phyloP scores from a whole-genome alignment of 2,113 vertebrate genomes.

The Syngnathoides biaculeatus region DNA sequence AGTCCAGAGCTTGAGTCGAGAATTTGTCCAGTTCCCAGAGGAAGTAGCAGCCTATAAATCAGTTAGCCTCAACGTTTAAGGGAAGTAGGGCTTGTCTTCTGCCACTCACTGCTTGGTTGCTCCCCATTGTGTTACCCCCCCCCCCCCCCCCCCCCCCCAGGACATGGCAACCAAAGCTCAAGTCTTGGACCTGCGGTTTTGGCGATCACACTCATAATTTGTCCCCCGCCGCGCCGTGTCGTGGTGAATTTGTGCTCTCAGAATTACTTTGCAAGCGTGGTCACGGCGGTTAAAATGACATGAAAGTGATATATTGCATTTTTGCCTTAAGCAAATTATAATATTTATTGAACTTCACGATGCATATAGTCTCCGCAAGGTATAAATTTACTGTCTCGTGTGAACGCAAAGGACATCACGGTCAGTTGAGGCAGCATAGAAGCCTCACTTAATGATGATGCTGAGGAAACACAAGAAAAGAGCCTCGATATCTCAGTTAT shows the following conservation, averaged over 20 bases:
- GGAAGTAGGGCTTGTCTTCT: conserved; percentile 25
- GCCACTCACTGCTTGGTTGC: conserved; percentile 34
- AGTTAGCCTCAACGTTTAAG: conserved; percentile 60
- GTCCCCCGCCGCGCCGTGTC: conserved; percentile 22
- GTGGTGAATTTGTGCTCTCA: conserved; percentile 22
- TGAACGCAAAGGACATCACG: conserved; percentile 18
- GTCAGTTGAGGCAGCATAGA: conserved; percentile 28
- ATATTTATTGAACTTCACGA: conserved; percentile 11
- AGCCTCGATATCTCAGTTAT: conserved; percentile 49
- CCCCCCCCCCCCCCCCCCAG: conserved; percentile 20
- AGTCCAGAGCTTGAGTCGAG: conserved; percentile 54
- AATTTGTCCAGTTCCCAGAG: conserved; percentile 45
- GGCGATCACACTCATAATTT: conserved; percentile 34
- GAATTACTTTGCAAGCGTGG: conserved; percentile 17
- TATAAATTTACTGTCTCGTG: conserved; percentile 12
- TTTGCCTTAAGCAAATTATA: conserved; percentile 6
- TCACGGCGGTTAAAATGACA: conserved; percentile 3
- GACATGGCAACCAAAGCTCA: conserved; percentile 38
- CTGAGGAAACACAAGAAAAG: conserved; percentile 16
- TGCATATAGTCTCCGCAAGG: conserved; percentile 4
- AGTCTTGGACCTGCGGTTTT: conserved; percentile 20
- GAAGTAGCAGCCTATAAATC: conserved; percentile 49
- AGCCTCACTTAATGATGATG: conserved; percentile 20
- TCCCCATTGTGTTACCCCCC: conserved; percentile 51
- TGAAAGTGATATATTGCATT: conserved; percentile 6